phyloP scores from a whole-genome alignment of 2,113 vertebrate species.

The Gnathochromis pfefferi region DNA sequence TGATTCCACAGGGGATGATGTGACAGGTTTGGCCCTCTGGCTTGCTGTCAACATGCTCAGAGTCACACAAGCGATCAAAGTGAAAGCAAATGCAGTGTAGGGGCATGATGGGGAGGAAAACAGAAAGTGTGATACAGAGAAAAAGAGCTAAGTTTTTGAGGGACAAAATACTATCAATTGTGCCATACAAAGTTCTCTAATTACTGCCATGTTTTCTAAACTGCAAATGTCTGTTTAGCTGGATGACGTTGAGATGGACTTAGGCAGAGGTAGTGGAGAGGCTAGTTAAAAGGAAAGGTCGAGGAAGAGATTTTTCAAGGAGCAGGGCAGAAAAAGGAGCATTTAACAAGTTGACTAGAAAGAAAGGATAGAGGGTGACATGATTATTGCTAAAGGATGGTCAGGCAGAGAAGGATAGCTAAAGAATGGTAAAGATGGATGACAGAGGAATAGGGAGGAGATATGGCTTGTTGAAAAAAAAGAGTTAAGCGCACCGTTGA shows the following conservation, averaged over 20 bases:
- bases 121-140: neutral
- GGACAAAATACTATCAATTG: neutral
- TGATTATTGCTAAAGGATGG: neutral
- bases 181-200: neutral
- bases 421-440: slow-evolving; percentile 7
- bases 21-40: neutral
- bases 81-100: neutral
- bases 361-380: neutral
- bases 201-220: neutral
- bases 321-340: neutral
- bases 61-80: slow-evolving; percentile 21
- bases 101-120: neutral
- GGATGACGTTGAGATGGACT: neutral
- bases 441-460: neutral
- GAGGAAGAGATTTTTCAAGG: neutral
- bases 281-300: neutral
- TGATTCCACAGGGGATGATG: slow-evolving; percentile 30
- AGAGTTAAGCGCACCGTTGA: neutral
- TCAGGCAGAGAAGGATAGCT: neutral
- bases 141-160: neutral
- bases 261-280: neutral
- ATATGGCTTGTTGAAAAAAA: neutral
- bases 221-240: neutral
- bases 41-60: slow-evolving; percentile 29
- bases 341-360: neutral